A percentile compares a stretch with the other conserved stretches of the same genome.
Evolutionary conservation across 2,797 vertebrate species (phyloP).

Genomic region (Eidolon dupreanum): DNA sequence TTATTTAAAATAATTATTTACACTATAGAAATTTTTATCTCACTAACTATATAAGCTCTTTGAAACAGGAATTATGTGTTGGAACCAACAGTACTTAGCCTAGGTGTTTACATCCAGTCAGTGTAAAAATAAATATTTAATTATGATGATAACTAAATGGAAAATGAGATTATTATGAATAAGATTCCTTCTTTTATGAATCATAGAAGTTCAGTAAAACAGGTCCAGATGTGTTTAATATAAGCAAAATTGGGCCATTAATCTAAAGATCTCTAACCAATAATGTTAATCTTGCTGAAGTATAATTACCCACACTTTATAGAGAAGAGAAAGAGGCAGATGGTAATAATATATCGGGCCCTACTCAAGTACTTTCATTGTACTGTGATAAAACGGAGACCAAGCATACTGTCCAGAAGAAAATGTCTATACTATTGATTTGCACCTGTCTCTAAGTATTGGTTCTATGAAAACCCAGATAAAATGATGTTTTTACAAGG

Average conservation of each 20-base stretch:
- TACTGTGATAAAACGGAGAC: conserved; percentile 55
- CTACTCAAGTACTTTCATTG: conserved; percentile 4
- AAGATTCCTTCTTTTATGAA: conserved; percentile 54
- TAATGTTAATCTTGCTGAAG: conserved; percentile 67
- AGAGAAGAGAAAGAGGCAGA: conserved; percentile 44
- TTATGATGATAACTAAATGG: not conserved
- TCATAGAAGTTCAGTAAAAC: conserved; percentile 8
- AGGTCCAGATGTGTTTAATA: conserved; percentile 61
- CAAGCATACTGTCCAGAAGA: conserved; percentile 15
- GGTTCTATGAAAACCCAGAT: not conserved
- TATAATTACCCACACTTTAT: conserved; percentile 55
- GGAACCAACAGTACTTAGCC: not conserved
- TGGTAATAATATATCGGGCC: not conserved
- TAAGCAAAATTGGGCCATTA: conserved; percentile 56
- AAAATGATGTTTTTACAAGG: conserved; percentile 36
- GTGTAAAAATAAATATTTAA: conserved; percentile 23
- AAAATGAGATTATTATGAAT: not conserved
- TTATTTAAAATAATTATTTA: conserved; percentile 42
- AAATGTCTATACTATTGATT: conserved; percentile 48
- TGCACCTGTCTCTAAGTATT: not conserved
- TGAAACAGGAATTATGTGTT: not conserved
- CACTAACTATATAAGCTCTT: conserved; percentile 43
- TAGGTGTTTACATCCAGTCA: not conserved
- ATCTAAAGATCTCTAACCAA: conserved; percentile 68
- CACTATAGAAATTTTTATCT: not conserved